Conservation (phyloP, 2,888 invertebrate genomes). For the Adineta ricciae region DNA sequence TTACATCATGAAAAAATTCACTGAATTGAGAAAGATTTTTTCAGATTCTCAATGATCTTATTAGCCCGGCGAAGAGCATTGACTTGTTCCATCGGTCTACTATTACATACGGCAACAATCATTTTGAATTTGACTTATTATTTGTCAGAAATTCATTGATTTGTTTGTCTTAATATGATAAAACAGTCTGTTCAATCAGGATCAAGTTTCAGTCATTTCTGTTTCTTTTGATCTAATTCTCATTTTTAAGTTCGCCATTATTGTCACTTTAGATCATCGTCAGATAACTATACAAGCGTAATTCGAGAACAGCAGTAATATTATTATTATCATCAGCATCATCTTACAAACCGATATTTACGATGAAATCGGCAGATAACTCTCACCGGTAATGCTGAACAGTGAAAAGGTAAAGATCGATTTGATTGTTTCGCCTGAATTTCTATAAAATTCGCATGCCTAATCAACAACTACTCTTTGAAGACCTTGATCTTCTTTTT, state of each 20-base stretch:
- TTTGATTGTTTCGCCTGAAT: background rate
- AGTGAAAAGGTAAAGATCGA: background rate
- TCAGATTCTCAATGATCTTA: background rate
- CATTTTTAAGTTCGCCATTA: background rate
- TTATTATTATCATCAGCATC: background rate
- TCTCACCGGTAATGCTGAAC: background rate
- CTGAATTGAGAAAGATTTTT: background rate
- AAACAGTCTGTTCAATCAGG: background rate
- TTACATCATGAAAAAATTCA: background rate
- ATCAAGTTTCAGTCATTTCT: background rate
- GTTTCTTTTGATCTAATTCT: background rate
- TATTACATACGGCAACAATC: background rate
- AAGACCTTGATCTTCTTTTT: background rate
- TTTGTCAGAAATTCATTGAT: background rate
- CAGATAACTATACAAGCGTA: background rate
- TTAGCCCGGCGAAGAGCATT: background rate
- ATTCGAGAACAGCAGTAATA: background rate
- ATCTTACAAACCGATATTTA: background rate
- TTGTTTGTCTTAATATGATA: background rate
- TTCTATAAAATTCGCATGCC: background rate
- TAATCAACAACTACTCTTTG: background rate
- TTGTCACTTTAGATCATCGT: constrained; percentile 9
- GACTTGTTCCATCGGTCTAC: background rate
- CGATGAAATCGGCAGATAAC: background rate
- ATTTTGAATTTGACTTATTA: background rate